Base-by-base conservation (phyloP, 2,113 vertebrate species). In the Tyto alba region DNA sequence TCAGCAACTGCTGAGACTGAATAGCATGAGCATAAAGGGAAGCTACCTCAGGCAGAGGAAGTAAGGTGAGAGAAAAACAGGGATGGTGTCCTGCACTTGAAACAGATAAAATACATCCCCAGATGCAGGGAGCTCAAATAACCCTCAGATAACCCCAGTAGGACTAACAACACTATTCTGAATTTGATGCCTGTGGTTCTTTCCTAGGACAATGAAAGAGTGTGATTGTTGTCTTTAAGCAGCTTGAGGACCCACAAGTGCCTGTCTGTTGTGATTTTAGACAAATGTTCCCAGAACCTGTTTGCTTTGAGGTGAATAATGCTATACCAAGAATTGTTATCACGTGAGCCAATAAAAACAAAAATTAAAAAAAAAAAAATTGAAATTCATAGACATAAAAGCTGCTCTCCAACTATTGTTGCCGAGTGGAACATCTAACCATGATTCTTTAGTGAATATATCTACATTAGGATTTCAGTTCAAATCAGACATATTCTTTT, bases 121-220 rank as follows among this genome's bases (percentile, higher is more conserved):
- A 63, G 52, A 81, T 53, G 38, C n/a, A 85, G 66, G 69, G 16
- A 79, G 14, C 34, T 67, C 36, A 59, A 67, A 40, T 25, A 75
- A 8, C 12, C 27, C 0, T 0, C 17, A 53, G 47, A 27, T 27
- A 59, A 57, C 13, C 27, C 20, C 13, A 50, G 32, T 7, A 63
- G 43, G 26, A 34, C 30, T 78, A 77, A 67, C 15, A 85, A 6
- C 10, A 45, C 29, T 69, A 10, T 45, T 16, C 32, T 68, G 36
- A 55, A 50, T 85, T 62, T 36, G 11, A 32, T 40, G 26, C 29
- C 45, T 41, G 19, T 73, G 43, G 20, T 73, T 40, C 26, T 69
- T 87, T 68, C 36, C 36, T 23, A 69, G 34, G 25, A 17, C 34
- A 36, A 17, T 53, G 64, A 74, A 85, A 81, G 77, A 55, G 8